phyloP scores from a whole-genome alignment of 2,888 invertebrate species.

The Pheosia gnoma region DNA sequence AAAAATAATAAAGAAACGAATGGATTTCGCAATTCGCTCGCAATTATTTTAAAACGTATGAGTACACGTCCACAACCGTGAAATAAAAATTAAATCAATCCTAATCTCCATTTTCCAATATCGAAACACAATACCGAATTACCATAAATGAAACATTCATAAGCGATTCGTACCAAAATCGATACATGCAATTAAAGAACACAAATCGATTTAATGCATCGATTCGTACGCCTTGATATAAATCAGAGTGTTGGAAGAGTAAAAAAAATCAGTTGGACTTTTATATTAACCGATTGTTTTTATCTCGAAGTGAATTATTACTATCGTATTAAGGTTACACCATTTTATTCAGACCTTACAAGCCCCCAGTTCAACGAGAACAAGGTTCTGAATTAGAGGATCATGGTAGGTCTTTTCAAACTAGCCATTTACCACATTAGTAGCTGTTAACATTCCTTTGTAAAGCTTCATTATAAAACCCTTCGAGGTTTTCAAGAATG shows the following conservation, averaged over 20 bases:
- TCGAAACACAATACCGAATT: constrained; percentile 33
- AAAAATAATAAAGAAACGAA: too few species aligned
- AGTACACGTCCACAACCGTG: not conserved
- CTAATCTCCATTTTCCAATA: constrained; percentile 17
- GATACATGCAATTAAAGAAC: constrained; percentile 48
- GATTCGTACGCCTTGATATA: constrained; percentile 51
- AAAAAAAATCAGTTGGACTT: constrained; percentile 55
- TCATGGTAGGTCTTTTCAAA: constrained; percentile 28
- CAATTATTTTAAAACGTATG: too few species aligned
- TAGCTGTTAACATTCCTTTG: constrained; percentile 58
- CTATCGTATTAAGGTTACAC: constrained; percentile 38
- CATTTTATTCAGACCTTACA: constrained; percentile 37
- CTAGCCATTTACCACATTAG: constrained; percentile 48
- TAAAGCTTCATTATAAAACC: constrained; percentile 60
- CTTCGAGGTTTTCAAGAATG: constrained; percentile 52
- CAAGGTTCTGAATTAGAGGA: constrained; percentile 4
- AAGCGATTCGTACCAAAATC: constrained; percentile 30
- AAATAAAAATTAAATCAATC: not conserved
- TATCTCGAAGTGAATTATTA: constrained; percentile 57
- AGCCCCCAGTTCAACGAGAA: not conserved
- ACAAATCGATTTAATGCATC: constrained; percentile 41
- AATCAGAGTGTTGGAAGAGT: constrained; percentile 52
- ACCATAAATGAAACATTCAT: constrained; percentile 38
- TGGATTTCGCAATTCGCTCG: too few species aligned
- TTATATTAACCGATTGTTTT: constrained; percentile 67